Evolutionary conservation across 2,113 vertebrate genomes (phyloP), one percentile per base, ranked within the genome.

Genomic region (Pogona vitticeps): DNA sequence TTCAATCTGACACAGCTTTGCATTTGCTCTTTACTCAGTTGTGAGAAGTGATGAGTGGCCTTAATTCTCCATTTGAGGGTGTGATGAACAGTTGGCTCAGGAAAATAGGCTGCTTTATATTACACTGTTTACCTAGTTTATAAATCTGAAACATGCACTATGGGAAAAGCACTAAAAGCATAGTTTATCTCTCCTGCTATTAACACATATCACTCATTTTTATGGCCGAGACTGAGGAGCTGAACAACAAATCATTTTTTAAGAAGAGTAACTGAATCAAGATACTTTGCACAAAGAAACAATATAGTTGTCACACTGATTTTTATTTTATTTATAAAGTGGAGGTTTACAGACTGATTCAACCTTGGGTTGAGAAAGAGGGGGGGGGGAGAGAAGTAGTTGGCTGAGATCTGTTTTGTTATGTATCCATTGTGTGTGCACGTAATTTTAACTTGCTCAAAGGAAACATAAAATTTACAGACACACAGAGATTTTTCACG

Each of bases 261-360:
- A 80, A 93, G 52, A 21, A 89, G 81, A 92, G 75, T 84, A 91
- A 89, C 89, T 93, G 83, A 92, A 90, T 91, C 81, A 91, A 89
- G 85, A 72, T 86, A 36, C 67, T 89, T 92, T 93, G 0, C 10
- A 80, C 80, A 91, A 89, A 93, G 67, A 89, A 91, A 87, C 75
- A 78, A 73, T 75, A 87, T 46, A 87, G 40, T 89, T 92, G 75
- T 87, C 86, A 85, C 80, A 84, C 87, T 85, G 58, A 86, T 75
- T 90, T 93, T 89, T 94, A 90, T 92, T 91, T 92, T 78, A 79
- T 80, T 61, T 88, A 86, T 92, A 90, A 92, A 92, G 79, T 85
- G 10, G 21, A 65, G 10, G 58, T 90, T 92, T 92, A 88, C 70
- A 93, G 77, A 87, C 77, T 88, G 80, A 91, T 91, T 46, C 31